Percentiles rank a stretch among this genome's conserved stretches.
These are phyloP conservation scores for Hystrix cristata DNA, from an alignment of 2,113 vertebrate genomes.

Conservation along the genomic window DNA sequence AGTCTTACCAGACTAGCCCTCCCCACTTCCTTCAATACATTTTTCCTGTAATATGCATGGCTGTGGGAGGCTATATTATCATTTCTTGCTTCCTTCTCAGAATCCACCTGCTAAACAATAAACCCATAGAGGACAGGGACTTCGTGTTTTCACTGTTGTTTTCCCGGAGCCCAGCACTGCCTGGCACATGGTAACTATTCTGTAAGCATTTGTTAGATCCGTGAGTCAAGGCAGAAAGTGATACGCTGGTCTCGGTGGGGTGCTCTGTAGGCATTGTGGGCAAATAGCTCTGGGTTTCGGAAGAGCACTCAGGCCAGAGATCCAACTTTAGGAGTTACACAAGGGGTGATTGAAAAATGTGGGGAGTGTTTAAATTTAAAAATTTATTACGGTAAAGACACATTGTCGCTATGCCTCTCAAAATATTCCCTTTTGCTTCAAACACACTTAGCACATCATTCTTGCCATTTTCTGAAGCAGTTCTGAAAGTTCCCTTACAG, in stretches of 20 bases:
- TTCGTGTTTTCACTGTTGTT: accelerated
- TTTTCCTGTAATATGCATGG: neutral
- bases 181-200: no score
- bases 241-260: neutral
- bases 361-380: neutral
- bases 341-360: neutral
- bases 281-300: neutral
- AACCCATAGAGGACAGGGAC: neutral
- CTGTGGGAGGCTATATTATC: accelerated
- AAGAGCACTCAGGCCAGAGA: neutral
- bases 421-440: neutral
- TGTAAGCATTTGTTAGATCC: neutral
- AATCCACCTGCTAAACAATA: neutral
- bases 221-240: neutral
- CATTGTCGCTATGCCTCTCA: neutral
- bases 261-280: accelerated
- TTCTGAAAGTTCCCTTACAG: neutral
- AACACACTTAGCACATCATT: neutral
- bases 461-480: neutral
- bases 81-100: neutral
- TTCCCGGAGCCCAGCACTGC: neutral
- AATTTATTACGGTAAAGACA: neutral
- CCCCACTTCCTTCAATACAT: no score
- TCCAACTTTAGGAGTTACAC: neutral
- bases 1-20: neutral